A percentile compares a stretch with the other conserved stretches of the same genome.
Conservation (phyloP, 2,797 vertebrate genomes). For the Dicrostonyx torquatus region DNA sequence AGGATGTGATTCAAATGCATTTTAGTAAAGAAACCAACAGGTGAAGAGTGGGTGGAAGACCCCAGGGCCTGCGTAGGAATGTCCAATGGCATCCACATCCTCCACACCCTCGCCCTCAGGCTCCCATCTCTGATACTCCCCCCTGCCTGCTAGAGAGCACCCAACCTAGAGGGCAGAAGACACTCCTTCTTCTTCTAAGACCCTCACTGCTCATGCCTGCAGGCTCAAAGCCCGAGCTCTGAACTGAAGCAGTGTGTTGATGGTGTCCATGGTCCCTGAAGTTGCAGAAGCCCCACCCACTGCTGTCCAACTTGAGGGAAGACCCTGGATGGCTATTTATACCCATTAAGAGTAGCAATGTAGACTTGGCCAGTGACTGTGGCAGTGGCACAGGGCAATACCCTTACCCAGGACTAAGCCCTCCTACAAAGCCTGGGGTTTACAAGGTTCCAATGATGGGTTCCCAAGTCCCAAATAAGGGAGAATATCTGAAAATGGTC, state of each 20-base stretch:
- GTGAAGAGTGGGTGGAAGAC: background rate
- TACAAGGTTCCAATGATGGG: background rate
- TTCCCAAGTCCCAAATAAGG: constrained; percentile 43
- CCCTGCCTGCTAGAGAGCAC: background rate
- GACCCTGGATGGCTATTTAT: background rate
- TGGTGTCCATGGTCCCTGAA: background rate
- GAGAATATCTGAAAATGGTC: background rate
- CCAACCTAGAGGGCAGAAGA: background rate
- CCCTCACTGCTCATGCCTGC: background rate
- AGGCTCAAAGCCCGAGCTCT: background rate
- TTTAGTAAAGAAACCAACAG: background rate
- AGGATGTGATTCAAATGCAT: background rate
- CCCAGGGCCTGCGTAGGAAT: background rate
- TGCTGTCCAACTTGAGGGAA: background rate
- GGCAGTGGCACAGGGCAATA: background rate
- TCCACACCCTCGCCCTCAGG: fast-evolving
- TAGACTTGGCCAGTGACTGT: background rate
- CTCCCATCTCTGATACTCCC: background rate
- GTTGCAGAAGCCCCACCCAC: background rate
- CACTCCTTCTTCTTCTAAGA: background rate
- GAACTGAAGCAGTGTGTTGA: background rate
- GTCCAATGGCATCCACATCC: fast-evolving
- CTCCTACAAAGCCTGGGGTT: background rate
- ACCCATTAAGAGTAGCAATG: background rate
- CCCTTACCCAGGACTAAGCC: background rate